These are phyloP conservation scores for Mantis religiosa DNA, from an alignment of 2,888 invertebrate genomes.

Conservation along the genomic window DNA sequence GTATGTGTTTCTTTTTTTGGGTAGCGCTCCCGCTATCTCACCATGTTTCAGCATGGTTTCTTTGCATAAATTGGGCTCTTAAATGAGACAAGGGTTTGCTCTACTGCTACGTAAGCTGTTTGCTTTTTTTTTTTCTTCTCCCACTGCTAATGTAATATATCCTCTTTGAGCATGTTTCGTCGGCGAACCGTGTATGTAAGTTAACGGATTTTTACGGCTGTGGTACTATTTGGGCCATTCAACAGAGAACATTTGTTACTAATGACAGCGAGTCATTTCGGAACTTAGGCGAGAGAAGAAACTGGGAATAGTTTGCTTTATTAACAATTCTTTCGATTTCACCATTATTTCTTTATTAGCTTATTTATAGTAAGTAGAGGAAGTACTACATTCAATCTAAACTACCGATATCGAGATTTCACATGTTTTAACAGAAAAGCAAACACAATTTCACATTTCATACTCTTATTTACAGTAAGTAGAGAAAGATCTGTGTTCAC, in stretches of 20 bases:
- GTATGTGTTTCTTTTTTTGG: neutral
- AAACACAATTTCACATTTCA: too few species aligned
- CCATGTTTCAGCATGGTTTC: neutral
- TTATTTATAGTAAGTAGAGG: too few species aligned
- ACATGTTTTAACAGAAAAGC: too few species aligned
- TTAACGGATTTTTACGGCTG: neutral
- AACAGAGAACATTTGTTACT: neutral
- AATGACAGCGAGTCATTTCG: neutral
- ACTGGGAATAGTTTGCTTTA: too few species aligned
- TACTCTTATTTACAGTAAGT: too few species aligned
- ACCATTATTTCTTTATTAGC: too few species aligned
- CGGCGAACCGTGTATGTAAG: neutral
- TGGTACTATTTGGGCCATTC: neutral
- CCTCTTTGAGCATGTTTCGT: neutral
- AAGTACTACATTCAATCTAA: too few species aligned
- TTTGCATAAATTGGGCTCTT: neutral
- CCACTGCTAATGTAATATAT: neutral
- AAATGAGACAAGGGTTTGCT: neutral
- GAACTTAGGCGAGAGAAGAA: too few species aligned
- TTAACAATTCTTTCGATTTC: too few species aligned
- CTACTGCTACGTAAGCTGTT: neutral
- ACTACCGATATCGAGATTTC: too few species aligned
- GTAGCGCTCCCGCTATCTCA: neutral
- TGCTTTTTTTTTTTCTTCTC: neutral
- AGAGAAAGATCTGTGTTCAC: too few species aligned